phyloP scores from a whole-genome alignment of 2,888 invertebrate genomes.

The Serripes groenlandicus region DNA sequence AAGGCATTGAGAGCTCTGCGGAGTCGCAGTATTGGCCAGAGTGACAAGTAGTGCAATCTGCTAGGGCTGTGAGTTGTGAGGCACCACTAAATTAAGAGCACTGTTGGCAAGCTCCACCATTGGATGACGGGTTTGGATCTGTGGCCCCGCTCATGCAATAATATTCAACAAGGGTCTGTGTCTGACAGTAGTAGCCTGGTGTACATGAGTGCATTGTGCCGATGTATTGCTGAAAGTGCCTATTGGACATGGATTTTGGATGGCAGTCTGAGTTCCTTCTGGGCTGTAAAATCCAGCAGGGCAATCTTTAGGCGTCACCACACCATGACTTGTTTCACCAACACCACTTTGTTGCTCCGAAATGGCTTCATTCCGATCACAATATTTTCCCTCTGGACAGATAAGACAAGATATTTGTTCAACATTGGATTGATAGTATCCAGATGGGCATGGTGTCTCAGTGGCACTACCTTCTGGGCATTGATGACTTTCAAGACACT shows the following conservation, averaged over 20 bases:
- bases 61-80: slow-evolving; percentile 75
- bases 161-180: slow-evolving; percentile 79
- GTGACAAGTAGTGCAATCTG: slow-evolving; percentile 83
- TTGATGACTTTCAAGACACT: slow-evolving; percentile 82
- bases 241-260: slow-evolving; percentile 82
- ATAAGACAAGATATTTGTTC: slow-evolving; percentile 78
- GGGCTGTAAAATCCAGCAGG: slow-evolving; percentile 84
- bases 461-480: slow-evolving; percentile 81
- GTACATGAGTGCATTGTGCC: slow-evolving; percentile 82
- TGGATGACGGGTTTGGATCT: slow-evolving; percentile 73
- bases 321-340: slow-evolving; percentile 82
- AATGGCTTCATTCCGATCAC: slow-evolving; percentile 84
- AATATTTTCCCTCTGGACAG: slow-evolving; percentile 83
- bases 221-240: slow-evolving; percentile 84
- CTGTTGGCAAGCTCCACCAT: slow-evolving; percentile 81
- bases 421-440: slow-evolving; percentile 79
- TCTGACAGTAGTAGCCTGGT: slow-evolving; percentile 83
- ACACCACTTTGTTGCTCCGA: slow-evolving; percentile 83
- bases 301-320: slow-evolving; percentile 84
- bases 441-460: slow-evolving; percentile 82
- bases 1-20: slow-evolving; percentile 76
- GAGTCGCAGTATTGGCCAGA: slow-evolving; percentile 83
- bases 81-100: slow-evolving; percentile 84
- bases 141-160: slow-evolving; percentile 81
- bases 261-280: slow-evolving; percentile 80